Evolutionary conservation across 2,797 vertebrate species (phyloP).

Genomic region (Nasua narica): DNA sequence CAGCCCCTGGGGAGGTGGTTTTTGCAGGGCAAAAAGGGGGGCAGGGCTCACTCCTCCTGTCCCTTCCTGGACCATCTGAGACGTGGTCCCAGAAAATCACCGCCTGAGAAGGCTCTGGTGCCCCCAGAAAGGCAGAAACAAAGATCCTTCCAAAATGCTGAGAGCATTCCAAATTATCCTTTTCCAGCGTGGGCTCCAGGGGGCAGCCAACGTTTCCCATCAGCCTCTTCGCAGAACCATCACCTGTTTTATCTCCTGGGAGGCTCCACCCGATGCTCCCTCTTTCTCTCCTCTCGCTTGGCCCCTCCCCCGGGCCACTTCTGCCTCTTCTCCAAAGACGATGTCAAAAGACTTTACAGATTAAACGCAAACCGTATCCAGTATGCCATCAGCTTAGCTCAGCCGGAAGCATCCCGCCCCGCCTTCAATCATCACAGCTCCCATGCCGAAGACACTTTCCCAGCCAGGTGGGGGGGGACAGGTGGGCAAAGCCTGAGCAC

Average conservation of each 20-base stretch:
- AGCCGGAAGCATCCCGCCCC: not conserved
- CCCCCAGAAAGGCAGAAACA: not conserved
- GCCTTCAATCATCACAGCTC: not conserved
- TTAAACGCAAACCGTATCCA: not conserved
- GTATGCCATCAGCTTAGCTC: not conserved
- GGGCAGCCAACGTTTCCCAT: not conserved
- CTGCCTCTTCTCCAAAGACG: constrained; percentile 42
- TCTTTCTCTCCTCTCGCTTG: not conserved
- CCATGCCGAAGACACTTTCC: not conserved
- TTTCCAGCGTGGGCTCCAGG: not conserved
- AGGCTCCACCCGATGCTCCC: not conserved
- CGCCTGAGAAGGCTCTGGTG: not conserved
- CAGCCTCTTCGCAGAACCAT: not conserved
- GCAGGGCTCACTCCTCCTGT: too few species aligned
- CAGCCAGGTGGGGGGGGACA: not conserved
- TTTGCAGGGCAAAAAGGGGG: not conserved
- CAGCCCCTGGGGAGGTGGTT: not conserved
- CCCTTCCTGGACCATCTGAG: not conserved
- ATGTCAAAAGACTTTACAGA: constrained; percentile 55
- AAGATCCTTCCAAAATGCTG: not conserved
- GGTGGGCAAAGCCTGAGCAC: not conserved
- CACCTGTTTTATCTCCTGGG: not conserved
- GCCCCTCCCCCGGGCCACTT: not conserved
- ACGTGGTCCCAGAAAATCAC: not conserved
- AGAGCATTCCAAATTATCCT: not conserved